phyloP scores from a whole-genome alignment of 2,113 vertebrate species.

The Laticauda colubrina region DNA sequence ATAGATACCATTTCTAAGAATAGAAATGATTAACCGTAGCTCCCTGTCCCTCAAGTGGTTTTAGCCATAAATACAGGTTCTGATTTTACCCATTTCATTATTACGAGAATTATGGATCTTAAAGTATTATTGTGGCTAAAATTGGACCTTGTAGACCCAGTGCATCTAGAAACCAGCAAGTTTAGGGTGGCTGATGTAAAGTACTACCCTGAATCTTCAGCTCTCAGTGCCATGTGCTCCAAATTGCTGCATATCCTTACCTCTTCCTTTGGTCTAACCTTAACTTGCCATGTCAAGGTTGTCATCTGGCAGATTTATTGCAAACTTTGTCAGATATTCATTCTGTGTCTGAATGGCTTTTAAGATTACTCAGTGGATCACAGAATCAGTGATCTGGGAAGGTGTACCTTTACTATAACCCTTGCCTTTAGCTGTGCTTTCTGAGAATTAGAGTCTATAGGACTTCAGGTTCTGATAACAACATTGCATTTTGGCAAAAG shows the following conservation, averaged over 20 bases:
- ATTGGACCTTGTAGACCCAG: neutral
- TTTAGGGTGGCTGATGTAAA: neutral
- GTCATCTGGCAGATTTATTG: neutral
- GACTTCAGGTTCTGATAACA: neutral
- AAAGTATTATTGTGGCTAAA: neutral
- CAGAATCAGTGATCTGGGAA: neutral
- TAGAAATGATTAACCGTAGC: neutral
- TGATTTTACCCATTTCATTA: neutral
- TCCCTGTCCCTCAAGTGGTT: neutral
- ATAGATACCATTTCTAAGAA: neutral
- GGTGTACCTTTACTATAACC: neutral
- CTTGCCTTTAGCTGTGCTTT: neutral
- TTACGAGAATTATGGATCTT: neutral
- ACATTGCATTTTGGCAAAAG: neutral
- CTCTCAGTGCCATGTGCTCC: neutral
- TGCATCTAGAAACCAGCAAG: neutral
- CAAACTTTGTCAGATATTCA: neutral
- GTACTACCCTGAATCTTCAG: neutral
- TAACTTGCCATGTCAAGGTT: neutral
- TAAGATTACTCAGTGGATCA: neutral
- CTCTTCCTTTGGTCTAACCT: neutral
- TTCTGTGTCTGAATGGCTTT: neutral
- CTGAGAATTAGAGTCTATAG: neutral
- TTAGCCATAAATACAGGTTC: neutral
- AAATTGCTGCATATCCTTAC: neutral